phyloP scores from a whole-genome alignment of 2,113 vertebrate species.

The Otus sunia region DNA sequence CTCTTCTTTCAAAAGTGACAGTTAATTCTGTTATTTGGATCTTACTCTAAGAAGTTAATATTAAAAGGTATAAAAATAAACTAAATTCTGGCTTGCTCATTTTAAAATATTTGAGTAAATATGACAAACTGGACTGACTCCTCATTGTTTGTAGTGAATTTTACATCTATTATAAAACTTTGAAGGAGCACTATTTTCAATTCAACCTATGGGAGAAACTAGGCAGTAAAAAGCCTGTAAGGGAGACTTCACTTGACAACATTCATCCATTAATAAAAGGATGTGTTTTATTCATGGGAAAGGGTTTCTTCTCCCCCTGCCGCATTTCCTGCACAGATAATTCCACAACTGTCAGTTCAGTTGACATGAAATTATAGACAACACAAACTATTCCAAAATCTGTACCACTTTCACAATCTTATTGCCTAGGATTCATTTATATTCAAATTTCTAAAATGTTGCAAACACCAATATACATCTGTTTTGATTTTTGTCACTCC shows the following conservation, averaged over 20 bases:
- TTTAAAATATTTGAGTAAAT: background rate
- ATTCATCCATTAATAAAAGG: background rate
- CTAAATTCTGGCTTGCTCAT: background rate
- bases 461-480: background rate
- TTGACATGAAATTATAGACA: background rate
- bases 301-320: background rate
- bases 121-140: background rate
- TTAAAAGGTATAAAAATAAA: background rate
- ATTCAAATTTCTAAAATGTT: background rate
- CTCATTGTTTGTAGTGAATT: background rate
- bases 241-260: background rate
- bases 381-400: background rate
- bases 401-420: background rate
- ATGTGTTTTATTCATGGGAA: background rate
- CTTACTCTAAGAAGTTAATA: background rate
- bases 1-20: background rate
- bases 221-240: background rate
- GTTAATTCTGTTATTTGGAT: background rate
- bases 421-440: background rate
- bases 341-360: background rate
- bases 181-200: background rate
- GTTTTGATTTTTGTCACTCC: background rate
- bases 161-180: background rate
- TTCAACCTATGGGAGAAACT: background rate
- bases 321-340: background rate